A percentile compares a stretch with the other conserved stretches of the same genome.
phyloP scores from a whole-genome alignment of 2,797 vertebrate genomes.

The Sebastes aleutianus region DNA sequence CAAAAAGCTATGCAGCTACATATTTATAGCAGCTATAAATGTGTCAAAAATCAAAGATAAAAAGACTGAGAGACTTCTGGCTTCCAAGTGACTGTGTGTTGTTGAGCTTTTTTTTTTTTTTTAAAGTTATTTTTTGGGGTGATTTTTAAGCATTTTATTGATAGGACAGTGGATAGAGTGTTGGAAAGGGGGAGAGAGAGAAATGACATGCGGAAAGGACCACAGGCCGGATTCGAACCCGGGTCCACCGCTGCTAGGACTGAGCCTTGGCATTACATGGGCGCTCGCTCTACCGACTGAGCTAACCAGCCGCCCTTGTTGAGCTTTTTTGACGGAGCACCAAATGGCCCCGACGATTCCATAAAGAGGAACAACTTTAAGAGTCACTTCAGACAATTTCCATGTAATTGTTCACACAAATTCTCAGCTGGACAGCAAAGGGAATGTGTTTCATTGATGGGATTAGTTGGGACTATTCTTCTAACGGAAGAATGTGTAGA shows the following conservation, averaged over 20 bases:
- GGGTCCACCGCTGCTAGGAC: no score
- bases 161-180: no score
- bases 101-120: conserved; percentile 23
- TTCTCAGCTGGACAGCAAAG: neutral
- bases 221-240: no score
- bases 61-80: conserved; percentile 6
- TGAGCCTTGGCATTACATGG: no score
- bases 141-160: no score
- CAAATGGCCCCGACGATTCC: conserved; percentile 6
- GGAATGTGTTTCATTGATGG: neutral
- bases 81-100: neutral
- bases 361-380: neutral
- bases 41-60: conserved; percentile 29
- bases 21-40: conserved; percentile 39
- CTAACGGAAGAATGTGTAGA: neutral
- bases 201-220: no score
- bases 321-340: conserved; percentile 17
- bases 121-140: no score
- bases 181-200: no score
- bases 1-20: conserved; percentile 13
- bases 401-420: neutral
- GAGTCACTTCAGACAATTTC: conserved; percentile 18
- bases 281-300: no score
- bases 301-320: no score
- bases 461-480: neutral